Evolutionary conservation across 2,888 invertebrate genomes (phyloP).

Genomic region (Augiades crinisus): DNA sequence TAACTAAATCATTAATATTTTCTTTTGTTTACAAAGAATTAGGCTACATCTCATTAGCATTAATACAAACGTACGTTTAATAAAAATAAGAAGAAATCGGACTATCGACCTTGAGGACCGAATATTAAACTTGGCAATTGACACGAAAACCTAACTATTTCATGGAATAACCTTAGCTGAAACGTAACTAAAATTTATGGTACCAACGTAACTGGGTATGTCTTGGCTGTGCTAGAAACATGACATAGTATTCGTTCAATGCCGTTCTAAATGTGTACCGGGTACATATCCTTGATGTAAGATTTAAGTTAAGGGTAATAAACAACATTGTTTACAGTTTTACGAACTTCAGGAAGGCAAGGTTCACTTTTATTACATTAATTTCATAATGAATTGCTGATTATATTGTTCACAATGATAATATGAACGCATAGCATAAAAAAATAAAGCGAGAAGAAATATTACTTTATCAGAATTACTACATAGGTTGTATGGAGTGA

Average conservation of each 20-base stretch:
- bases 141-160: conserved; percentile 13
- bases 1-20: neutral
- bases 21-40: neutral
- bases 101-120: neutral
- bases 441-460: too few relatives aligned
- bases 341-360: too few relatives aligned
- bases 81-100: conserved; percentile 1
- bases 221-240: conserved; percentile 7
- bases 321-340: neutral
- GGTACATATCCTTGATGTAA: conserved; percentile 1
- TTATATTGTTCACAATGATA: too few relatives aligned
- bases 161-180: conserved; percentile 9
- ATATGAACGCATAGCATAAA: too few relatives aligned
- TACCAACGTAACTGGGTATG: neutral
- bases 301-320: neutral
- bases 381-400: too few relatives aligned
- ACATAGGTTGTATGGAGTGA: too few relatives aligned
- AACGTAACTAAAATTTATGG: conserved; percentile 7
- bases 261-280: neutral
- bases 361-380: too few relatives aligned
- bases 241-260: conserved; percentile 2
- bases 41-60: neutral
- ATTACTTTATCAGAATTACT: too few relatives aligned
- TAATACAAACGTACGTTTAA: neutral
- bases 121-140: neutral